Conservation (phyloP, 2,113 vertebrate species). For the Recurvirostra avosetta region DNA sequence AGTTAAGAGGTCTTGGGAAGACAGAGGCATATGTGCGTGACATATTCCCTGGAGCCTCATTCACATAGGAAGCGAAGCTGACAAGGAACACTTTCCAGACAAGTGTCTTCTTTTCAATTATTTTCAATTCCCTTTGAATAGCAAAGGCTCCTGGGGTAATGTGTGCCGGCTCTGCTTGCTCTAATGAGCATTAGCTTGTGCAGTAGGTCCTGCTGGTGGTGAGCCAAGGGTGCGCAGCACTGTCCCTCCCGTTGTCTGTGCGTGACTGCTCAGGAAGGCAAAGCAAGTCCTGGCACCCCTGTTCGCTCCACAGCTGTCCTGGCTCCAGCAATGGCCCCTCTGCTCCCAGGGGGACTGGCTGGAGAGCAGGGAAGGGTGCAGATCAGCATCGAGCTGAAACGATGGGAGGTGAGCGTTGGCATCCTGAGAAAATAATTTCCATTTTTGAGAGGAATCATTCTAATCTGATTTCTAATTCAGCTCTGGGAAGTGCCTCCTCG, state of each 20-base stretch:
- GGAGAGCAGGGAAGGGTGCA: neutral
- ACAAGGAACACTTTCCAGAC: slow-evolving; percentile 16
- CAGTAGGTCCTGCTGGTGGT: neutral
- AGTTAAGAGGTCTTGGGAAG: neutral
- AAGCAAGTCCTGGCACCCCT: neutral
- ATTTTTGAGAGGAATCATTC: neutral
- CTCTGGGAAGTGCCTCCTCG: neutral
- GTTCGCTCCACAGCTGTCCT: neutral
- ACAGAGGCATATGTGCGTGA: neutral
- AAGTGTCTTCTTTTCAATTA: slow-evolving; percentile 17
- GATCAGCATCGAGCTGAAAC: neutral
- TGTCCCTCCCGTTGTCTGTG: neutral
- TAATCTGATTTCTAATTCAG: neutral
- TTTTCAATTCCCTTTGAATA: neutral
- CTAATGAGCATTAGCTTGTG: neutral
- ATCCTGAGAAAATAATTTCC: neutral
- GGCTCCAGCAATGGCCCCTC: neutral
- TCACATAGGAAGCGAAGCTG: neutral
- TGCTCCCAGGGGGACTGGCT: neutral
- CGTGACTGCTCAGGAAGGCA: neutral
- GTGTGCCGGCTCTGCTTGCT: neutral
- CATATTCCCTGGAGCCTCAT: neutral
- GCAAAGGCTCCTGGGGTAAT: neutral
- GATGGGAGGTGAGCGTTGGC: neutral
- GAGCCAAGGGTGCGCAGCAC: neutral